Percentiles rank a stretch among this genome's conserved stretches.
Conservation (phyloP, 2,888 invertebrate species). For the Timema podura region DNA sequence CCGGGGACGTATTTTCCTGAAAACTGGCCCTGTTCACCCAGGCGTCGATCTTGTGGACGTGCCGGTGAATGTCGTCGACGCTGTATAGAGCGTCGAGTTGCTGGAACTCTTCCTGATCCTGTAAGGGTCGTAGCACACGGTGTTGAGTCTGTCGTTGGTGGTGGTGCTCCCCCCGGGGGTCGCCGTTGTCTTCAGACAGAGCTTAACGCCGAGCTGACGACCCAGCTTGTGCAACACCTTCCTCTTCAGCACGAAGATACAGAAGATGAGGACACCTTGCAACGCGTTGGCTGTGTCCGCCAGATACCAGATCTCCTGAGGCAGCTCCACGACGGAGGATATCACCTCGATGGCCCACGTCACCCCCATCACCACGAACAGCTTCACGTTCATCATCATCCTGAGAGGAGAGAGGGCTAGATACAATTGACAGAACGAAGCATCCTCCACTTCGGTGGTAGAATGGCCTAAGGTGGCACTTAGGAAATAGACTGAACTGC, state of each 20-base stretch:
- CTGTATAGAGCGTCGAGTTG: constrained; percentile 36
- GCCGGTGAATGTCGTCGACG: constrained; percentile 5
- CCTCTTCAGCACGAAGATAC: constrained; percentile 64
- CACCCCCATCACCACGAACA: constrained; percentile 76
- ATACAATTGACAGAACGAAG: no score
- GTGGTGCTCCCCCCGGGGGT: neutral
- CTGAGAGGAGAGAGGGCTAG: constrained; percentile 43
- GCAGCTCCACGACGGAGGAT: constrained; percentile 47
- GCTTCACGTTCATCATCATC: constrained; percentile 65
- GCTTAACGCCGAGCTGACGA: constrained; percentile 12
- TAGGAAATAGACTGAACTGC: no score
- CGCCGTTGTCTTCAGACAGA: neutral
- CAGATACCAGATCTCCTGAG: constrained; percentile 42
- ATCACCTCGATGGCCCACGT: constrained; percentile 61
- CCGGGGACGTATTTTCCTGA: no score
- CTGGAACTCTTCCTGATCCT: constrained; percentile 38
- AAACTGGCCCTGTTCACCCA: constrained; percentile 13
- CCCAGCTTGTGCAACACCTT: constrained; percentile 55
- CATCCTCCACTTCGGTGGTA: no score
- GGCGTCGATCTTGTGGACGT: neutral
- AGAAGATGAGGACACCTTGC: constrained; percentile 64
- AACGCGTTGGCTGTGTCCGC: constrained; percentile 65
- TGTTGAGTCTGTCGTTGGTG: neutral
- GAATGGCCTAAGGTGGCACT: no score
- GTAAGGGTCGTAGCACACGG: constrained; percentile 34